These are phyloP conservation scores for Erethizon dorsatum DNA, from an alignment of 2,797 vertebrate species.

Conservation along the genomic window DNA sequence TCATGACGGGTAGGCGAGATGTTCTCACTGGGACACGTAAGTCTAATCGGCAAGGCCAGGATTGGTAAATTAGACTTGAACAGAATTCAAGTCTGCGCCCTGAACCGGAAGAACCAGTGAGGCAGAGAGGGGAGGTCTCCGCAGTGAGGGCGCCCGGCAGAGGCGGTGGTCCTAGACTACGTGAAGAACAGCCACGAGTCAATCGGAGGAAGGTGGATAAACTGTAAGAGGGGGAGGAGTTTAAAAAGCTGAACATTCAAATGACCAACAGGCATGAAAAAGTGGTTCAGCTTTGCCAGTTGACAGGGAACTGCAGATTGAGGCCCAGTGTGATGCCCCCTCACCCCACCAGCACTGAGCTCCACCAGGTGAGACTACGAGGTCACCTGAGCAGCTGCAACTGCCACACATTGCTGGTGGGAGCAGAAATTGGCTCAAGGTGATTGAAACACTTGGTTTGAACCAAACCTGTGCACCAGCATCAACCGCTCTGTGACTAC, in stretches of 20 bases:
- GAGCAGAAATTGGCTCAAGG: too few species aligned
- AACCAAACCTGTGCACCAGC: not conserved
- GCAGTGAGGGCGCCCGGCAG: fast-evolving
- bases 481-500: not conserved
- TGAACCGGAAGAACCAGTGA: not conserved
- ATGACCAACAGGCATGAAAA: fast-evolving
- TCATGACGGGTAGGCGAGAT: not conserved
- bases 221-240: not conserved
- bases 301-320: fast-evolving
- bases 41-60: not conserved
- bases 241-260: not conserved
- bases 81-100: too few species aligned
- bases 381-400: not conserved
- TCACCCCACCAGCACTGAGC: too few species aligned
- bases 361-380: not conserved
- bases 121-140: too few species aligned
- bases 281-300: too few species aligned
- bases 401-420: not conserved
- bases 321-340: fast-evolving
- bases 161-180: not conserved
- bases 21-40: not conserved
- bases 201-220: not conserved
- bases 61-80: not conserved
- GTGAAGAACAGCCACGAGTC: not conserved
- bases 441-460: not conserved